Conservation (phyloP, 2,113 vertebrate species). For the Trematocara marginatum region DNA sequence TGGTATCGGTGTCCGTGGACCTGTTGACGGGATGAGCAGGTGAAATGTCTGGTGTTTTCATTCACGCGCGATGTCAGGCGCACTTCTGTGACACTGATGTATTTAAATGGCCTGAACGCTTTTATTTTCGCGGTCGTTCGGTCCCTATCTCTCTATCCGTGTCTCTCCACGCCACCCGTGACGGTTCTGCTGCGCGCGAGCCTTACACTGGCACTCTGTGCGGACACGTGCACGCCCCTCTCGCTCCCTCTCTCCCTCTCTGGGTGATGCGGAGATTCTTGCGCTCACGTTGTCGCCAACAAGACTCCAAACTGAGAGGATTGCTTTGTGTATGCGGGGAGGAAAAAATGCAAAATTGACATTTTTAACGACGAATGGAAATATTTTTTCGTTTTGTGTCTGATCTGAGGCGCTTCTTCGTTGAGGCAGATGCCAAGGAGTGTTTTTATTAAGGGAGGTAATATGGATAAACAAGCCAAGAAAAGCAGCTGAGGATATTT, state of each 20-base stretch:
- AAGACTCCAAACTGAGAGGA: conserved; percentile 17
- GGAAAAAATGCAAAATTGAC: neutral
- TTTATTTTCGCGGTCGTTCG: neutral
- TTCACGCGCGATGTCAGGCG: neutral
- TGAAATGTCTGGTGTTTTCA: conserved; percentile 6
- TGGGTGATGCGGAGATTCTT: conserved; percentile 66
- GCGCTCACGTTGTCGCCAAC: conserved; percentile 55
- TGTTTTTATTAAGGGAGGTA: neutral
- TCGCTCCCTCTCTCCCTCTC: neutral
- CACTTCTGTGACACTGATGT: neutral
- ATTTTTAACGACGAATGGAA: conserved; percentile 19
- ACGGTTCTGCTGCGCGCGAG: conserved; percentile 54
- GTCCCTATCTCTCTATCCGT: neutral
- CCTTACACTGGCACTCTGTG: conserved; percentile 18
- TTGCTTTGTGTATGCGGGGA: neutral
- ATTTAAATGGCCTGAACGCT: neutral
- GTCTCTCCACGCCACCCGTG: neutral
- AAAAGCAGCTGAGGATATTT: conserved; percentile 50
- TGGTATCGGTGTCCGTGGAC: neutral
- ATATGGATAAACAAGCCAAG: conserved; percentile 48
- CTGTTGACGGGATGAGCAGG: conserved; percentile 24
- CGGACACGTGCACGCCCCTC: conserved; percentile 61
- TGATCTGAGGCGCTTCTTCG: neutral
- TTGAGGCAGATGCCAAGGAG: neutral
- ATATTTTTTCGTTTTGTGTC: neutral